Conservation (phyloP, 1,140 invertebrate genomes). For the Rhagoletis pomonella region DNA sequence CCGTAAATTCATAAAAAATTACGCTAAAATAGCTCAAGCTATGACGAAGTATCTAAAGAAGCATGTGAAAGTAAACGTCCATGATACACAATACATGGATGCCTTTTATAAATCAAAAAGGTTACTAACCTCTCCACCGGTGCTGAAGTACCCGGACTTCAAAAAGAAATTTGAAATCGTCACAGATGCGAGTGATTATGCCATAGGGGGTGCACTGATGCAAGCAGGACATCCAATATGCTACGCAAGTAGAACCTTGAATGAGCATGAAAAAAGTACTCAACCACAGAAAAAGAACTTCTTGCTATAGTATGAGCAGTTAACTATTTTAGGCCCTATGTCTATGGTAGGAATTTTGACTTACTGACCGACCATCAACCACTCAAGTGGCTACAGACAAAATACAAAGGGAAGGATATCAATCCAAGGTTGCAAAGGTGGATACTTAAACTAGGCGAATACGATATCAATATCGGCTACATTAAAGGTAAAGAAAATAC, state of each 20-base stretch:
- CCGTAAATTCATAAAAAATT: conserved; percentile 64
- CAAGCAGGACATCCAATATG: conserved; percentile 57
- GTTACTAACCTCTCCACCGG: conserved; percentile 63
- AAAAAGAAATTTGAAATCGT: conserved; percentile 32
- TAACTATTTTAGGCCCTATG: not conserved
- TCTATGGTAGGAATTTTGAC: conserved; percentile 23
- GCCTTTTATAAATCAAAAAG: conserved; percentile 65
- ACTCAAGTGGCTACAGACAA: conserved; percentile 39
- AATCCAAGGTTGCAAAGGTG: conserved; percentile 51
- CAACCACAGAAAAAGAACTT: too few species aligned
- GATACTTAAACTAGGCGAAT: conserved; percentile 40
- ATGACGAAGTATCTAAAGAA: conserved; percentile 63
- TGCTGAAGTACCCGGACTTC: conserved; percentile 68
- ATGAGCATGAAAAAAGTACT: conserved; percentile 72
- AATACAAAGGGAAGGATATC: conserved; percentile 49
- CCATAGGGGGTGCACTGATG: conserved; percentile 68
- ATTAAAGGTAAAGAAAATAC: conserved; percentile 51
- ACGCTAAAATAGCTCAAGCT: conserved; percentile 61
- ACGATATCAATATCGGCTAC: not conserved
- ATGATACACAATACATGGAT: conserved; percentile 60
- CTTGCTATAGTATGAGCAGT: too few species aligned
- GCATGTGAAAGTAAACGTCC: conserved; percentile 54
- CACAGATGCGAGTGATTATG: conserved; percentile 49
- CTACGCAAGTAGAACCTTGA: conserved; percentile 72
- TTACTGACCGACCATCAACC: not conserved